Percentiles rank a stretch among this genome's conserved stretches.
phyloP scores from a whole-genome alignment of 2,888 invertebrate genomes.

The Acleris holmiana region DNA sequence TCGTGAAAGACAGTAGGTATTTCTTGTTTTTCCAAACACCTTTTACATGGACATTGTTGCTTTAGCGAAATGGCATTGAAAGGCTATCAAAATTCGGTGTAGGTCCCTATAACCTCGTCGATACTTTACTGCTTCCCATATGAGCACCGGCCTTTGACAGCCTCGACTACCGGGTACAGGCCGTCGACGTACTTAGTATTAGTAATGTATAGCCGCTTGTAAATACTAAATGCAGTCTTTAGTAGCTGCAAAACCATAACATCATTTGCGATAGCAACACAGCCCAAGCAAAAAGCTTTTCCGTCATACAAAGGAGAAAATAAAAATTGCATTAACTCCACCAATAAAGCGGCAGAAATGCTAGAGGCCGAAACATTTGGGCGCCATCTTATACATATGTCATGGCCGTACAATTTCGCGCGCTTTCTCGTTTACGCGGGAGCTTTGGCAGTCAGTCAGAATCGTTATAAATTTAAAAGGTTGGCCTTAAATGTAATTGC shows the following conservation, averaged over 20 bases:
- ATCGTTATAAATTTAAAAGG: constrained; percentile 24
- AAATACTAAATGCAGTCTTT: constrained; percentile 12
- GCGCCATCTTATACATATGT: constrained; percentile 33
- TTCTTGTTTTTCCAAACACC: neutral
- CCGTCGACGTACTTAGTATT: constrained; percentile 6
- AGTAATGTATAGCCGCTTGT: constrained; percentile 13
- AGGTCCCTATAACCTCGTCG: constrained; percentile 16
- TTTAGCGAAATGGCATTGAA: constrained; percentile 7
- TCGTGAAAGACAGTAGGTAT: too few species aligned
- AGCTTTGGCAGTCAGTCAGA: constrained; percentile 31
- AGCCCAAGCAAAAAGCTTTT: neutral
- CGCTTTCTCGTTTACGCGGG: constrained; percentile 31
- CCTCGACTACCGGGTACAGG: constrained; percentile 1
- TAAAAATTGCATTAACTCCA: constrained; percentile 42
- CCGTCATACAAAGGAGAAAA: constrained; percentile 29
- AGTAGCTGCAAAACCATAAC: neutral
- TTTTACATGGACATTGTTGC: constrained; percentile 32
- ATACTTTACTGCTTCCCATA: constrained; percentile 27
- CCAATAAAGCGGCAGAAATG: constrained; percentile 41
- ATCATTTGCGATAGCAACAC: too few species aligned
- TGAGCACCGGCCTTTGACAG: constrained; percentile 18
- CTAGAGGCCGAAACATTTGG: constrained; percentile 29
- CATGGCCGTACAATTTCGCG: constrained; percentile 35
- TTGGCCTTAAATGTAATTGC: constrained; percentile 11
- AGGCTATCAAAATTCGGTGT: constrained; percentile 13